A percentile compares a stretch with the other conserved stretches of the same genome.
These are phyloP conservation scores for Entomobrya proxima DNA, from an alignment of 2,888 invertebrate species.

Conservation along the genomic window DNA sequence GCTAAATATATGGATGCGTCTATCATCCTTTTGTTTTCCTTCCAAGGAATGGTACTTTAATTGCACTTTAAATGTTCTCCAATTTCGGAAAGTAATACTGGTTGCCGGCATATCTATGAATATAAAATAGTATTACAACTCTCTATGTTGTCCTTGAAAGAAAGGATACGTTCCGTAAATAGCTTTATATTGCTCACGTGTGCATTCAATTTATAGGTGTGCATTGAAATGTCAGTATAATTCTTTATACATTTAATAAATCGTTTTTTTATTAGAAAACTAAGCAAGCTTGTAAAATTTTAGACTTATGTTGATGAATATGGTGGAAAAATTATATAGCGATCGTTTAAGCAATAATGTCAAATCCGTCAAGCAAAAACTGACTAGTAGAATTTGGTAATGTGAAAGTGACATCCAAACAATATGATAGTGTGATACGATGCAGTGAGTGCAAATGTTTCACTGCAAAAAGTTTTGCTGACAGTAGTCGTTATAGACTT, in stretches of 20 bases:
- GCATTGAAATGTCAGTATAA: no score
- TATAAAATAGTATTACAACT: no score
- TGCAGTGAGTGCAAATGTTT: conserved; percentile 18
- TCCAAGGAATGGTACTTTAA: neutral
- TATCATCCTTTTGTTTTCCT: neutral
- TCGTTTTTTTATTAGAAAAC: no score
- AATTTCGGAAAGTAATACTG: neutral
- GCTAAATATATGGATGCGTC: no score
- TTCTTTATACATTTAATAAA: no score
- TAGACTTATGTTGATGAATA: no score
- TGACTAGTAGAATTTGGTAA: neutral
- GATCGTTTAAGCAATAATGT: no score
- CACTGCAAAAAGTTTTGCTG: conserved; percentile 23
- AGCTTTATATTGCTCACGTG: no score
- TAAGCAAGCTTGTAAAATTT: no score
- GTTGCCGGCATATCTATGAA: neutral
- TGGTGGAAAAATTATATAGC: no score
- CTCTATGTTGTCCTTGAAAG: neutral
- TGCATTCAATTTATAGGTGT: no score
- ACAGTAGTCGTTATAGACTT: conserved; percentile 31
- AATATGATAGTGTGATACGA: neutral
- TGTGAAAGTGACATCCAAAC: neutral
- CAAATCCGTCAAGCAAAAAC: neutral
- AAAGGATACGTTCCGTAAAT: no score
- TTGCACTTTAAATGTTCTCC: neutral